These are phyloP conservation scores for Xyrauchen texanus DNA, from an alignment of 2,113 vertebrate species.

Conservation along the genomic window DNA sequence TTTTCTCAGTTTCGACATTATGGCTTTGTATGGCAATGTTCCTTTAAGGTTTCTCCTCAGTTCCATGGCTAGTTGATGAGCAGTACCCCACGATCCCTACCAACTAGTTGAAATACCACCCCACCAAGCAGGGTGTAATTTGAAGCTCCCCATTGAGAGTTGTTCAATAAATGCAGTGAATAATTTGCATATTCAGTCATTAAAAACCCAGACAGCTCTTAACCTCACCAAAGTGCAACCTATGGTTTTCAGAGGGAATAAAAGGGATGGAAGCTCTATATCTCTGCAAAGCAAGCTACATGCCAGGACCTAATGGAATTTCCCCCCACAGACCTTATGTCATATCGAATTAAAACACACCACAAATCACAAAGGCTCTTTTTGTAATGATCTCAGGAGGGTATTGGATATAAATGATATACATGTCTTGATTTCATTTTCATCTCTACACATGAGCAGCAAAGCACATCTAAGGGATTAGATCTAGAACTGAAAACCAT, in stretches of 20 bases:
- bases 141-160: background rate
- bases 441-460: slow-evolving; percentile 54
- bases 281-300: slow-evolving; percentile 33
- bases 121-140: background rate
- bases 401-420: background rate
- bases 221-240: slow-evolving; percentile 28
- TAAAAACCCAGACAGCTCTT: slow-evolving; percentile 2
- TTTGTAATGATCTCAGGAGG: slow-evolving; percentile 43
- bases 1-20: no score
- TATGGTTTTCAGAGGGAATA: background rate
- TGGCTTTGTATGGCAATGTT: no score
- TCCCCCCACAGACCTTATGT: slow-evolving; percentile 43
- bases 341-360: slow-evolving; percentile 52
- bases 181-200: slow-evolving; percentile 33
- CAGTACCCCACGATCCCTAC: background rate
- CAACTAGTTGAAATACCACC: background rate
- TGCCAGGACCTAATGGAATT: slow-evolving; percentile 44
- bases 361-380: slow-evolving; percentile 51
- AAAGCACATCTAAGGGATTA: slow-evolving; percentile 43
- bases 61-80: background rate
- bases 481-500: background rate
- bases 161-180: slow-evolving; percentile 36
- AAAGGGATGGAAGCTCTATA: slow-evolving; percentile 29
- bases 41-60: no score
- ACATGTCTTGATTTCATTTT: slow-evolving; percentile 57